Conservation (phyloP, 1,140 invertebrate genomes). For the Matsumurasca onukii region DNA sequence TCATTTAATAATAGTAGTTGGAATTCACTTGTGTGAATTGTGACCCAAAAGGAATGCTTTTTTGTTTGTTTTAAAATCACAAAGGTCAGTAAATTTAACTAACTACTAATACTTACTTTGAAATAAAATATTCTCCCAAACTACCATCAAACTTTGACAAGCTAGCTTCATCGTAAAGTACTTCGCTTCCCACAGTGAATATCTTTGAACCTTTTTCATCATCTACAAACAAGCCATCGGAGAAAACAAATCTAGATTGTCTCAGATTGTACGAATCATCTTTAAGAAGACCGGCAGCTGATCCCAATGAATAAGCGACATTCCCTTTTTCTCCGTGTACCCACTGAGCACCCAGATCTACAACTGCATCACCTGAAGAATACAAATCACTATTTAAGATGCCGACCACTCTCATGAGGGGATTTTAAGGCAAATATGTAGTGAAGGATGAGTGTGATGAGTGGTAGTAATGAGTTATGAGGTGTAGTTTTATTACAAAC, state of each 20-base stretch:
- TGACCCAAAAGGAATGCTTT: no score
- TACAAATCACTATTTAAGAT: background rate
- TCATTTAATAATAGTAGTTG: background rate
- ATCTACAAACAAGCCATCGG: slow-evolving; percentile 45
- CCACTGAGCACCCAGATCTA: slow-evolving; percentile 85
- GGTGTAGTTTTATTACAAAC: background rate
- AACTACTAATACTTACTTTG: slow-evolving; percentile 43
- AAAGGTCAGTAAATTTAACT: no score
- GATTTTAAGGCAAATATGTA: background rate
- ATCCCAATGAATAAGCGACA: slow-evolving; percentile 63
- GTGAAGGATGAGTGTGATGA: background rate
- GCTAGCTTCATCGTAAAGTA: slow-evolving; percentile 44
- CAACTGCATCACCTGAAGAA: slow-evolving; percentile 52
- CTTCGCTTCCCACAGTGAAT: slow-evolving; percentile 42
- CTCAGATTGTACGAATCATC: slow-evolving; percentile 32
- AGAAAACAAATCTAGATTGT: slow-evolving; percentile 44
- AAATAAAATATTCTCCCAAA: slow-evolving; percentile 52
- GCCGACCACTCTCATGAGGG: background rate
- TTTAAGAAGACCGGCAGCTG: slow-evolving; percentile 50
- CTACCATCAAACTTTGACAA: slow-evolving; percentile 48
- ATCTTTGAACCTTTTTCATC: slow-evolving; percentile 44
- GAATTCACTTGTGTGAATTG: background rate
- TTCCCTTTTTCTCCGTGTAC: slow-evolving; percentile 78
- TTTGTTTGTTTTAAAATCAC: no score
- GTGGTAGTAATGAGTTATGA: background rate